Evolutionary conservation across 2,888 invertebrate genomes (phyloP).

Genomic region (Heteromyza rotundicornis): DNA sequence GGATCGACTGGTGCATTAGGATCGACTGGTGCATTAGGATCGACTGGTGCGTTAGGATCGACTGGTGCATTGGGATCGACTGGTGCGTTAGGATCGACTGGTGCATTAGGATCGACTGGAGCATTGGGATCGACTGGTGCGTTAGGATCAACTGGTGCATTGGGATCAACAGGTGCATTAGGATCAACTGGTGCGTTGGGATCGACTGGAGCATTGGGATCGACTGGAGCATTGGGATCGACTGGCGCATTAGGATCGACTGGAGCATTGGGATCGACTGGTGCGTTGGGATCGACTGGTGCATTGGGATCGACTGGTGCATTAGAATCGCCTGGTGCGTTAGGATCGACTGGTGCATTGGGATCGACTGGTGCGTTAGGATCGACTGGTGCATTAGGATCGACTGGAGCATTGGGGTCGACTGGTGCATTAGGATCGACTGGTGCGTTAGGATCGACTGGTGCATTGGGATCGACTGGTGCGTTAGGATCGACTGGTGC

Average conservation of each 20-base stretch:
- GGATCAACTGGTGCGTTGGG: constrained; percentile 3
- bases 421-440: constrained; percentile 14
- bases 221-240: constrained; percentile 3
- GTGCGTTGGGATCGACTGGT: constrained; percentile 9
- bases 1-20: constrained; percentile 3
- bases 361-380: constrained; percentile 6
- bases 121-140: too few species aligned
- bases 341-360: constrained; percentile 17
- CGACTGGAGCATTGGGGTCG: constrained; percentile 6
- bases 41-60: too few species aligned
- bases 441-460: constrained; percentile 9
- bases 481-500: constrained; percentile 14
- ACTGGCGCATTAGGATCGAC: neutral
- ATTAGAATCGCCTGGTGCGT: neutral
- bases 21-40: constrained; percentile 18
- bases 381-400: neutral
- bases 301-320: constrained; percentile 8
- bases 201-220: constrained; percentile 16
- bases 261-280: constrained; percentile 13
- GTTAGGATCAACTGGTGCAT: constrained; percentile 4
- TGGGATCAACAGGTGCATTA: constrained; percentile 5
- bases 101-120: constrained; percentile 13
- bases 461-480: neutral
- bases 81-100: neutral
- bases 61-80: constrained; percentile 8